phyloP scores from a whole-genome alignment of 92 coral and sea anemone species.

The Zoanthus gigantus region DNA sequence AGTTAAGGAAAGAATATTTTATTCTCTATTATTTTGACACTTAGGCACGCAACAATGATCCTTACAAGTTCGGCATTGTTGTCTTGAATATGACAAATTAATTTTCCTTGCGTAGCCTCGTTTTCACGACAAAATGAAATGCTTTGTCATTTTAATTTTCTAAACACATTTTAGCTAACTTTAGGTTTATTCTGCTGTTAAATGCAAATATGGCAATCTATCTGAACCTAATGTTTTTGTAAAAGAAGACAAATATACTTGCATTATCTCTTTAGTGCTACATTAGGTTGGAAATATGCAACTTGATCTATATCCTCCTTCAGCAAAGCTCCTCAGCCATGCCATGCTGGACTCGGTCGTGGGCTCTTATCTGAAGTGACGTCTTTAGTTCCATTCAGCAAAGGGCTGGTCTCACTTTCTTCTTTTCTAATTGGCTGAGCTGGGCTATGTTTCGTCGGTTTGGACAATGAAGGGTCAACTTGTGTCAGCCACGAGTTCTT shows the following conservation, averaged over 20 bases:
- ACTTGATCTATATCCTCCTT: too few relatives aligned
- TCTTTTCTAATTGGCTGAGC: neutral
- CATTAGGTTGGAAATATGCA: too few relatives aligned
- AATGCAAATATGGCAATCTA: too few relatives aligned
- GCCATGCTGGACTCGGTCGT: too few relatives aligned
- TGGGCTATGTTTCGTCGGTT: neutral
- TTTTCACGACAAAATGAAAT: neutral
- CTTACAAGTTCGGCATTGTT: conserved; percentile 8
- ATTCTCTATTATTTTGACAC: conserved; percentile 2
- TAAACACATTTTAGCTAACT: too few relatives aligned
- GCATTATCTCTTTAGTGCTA: too few relatives aligned
- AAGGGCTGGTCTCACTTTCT: conserved; percentile 4
- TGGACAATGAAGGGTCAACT: neutral
- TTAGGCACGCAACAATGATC: conserved; percentile 25
- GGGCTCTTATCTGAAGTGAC: neutral
- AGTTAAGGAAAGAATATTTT: neutral
- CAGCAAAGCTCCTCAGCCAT: neutral
- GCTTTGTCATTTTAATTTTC: neutral
- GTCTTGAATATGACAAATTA: neutral
- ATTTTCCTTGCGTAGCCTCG: neutral
- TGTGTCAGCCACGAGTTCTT: neutral
- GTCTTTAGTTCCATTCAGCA: neutral
- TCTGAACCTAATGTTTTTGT: too few relatives aligned
- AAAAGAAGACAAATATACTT: too few relatives aligned
- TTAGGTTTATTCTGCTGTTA: too few relatives aligned